These are phyloP conservation scores for Camponotus floridanus DNA, from an alignment of 1,140 invertebrate genomes.

Conservation along the genomic window DNA sequence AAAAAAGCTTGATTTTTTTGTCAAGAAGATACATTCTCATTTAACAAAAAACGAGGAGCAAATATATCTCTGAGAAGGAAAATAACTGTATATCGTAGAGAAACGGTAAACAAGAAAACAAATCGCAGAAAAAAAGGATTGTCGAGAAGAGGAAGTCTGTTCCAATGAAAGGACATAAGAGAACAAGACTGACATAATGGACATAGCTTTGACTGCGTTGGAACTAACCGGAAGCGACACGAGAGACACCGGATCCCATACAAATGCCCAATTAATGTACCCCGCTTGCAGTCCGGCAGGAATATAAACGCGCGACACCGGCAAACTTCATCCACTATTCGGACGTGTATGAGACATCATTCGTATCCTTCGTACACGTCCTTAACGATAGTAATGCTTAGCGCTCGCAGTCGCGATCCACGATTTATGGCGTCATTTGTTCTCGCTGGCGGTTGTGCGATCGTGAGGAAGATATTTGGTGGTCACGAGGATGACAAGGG, in stretches of 20 bases:
- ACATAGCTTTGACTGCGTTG: constrained; percentile 50
- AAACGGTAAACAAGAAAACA: not conserved
- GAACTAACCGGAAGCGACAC: constrained; percentile 74
- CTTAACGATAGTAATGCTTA: constrained; percentile 44
- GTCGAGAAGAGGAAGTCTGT: constrained; percentile 12
- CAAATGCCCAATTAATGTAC: constrained; percentile 76
- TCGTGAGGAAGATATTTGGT: constrained; percentile 66
- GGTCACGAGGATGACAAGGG: constrained; percentile 56
- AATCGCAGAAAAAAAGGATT: constrained; percentile 5
- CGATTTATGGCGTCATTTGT: constrained; percentile 70
- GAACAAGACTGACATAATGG: constrained; percentile 32
- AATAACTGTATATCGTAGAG: not conserved
- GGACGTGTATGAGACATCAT: constrained; percentile 50
- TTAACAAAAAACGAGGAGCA: not conserved
- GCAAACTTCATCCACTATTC: constrained; percentile 43
- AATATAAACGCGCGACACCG: constrained; percentile 6
- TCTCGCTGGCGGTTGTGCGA: constrained; percentile 34
- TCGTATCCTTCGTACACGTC: constrained; percentile 50
- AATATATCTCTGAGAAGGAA: constrained; percentile 6
- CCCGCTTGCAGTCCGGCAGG: constrained; percentile 47
- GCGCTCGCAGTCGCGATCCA: constrained; percentile 43
- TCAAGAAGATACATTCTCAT: not conserved
- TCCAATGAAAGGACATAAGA: constrained; percentile 9
- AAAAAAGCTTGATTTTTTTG: not conserved
- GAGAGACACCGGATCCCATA: constrained; percentile 74